Base-by-base conservation (phyloP, 2,888 invertebrate species). In the Germaria angustata region DNA sequence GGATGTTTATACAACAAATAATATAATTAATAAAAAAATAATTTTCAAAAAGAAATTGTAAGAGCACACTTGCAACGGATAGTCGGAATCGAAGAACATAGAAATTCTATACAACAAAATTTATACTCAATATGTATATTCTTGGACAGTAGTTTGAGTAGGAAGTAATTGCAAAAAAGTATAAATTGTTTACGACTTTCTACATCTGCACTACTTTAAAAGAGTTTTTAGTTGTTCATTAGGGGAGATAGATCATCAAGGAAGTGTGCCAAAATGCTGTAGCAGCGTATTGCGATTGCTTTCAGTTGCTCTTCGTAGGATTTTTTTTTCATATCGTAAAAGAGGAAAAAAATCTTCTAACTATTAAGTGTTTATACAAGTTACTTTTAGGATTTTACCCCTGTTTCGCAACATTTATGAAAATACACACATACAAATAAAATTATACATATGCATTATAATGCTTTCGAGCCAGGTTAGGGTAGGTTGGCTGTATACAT, bases 231-330 rank as follows among this genome's bases (percentile, higher is more conserved):
- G n/a, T n/a, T n/a, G n/a, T n/a, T 36, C 22, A 20, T n/a, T 53
- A 11, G 68, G 76, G 51, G 76, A 77, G 39, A 51, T 8, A 6
- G 28, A 36, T 49, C 24, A 36, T 49, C 17, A 51, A 28, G 24
- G 36, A 80, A 80, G 73, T 80, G 80, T 75, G 68, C 68, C 75
- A 75, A 46, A 68, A 68, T 68, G 59, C 36, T 73, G 73, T 61
- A 63, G 69, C 55, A 63, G 51, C 46, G 51, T 69, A 34, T 61
- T 57, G 41, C 57, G 65, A 79, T 72, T 61, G 41, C 59, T 51
- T 51, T 51, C 39, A 41, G 32, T 17, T 44, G 53, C 59, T 61
- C 68, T 61, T 51, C 51, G 59, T 15, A 59, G 49, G 6, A 24
- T 51, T 51, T 32, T 39, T 34, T 36, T 32, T 55, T 15, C 5